Base-by-base conservation (phyloP, 1,140 invertebrate genomes). In the Drusus annulatus region DNA sequence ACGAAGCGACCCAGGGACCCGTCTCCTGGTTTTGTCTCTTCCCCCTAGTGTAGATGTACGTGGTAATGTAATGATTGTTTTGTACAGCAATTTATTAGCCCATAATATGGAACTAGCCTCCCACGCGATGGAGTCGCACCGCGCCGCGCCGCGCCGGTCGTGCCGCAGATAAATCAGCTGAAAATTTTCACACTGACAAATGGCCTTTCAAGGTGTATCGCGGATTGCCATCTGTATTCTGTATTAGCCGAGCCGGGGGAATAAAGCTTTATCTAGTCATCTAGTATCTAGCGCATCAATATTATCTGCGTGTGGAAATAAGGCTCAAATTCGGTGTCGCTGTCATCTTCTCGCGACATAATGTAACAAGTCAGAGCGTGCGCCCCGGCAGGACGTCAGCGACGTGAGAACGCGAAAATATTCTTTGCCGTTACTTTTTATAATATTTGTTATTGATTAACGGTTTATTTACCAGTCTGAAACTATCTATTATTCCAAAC, bases 121-220 rank as follows among this genome's bases (percentile, higher is more conserved):
- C 62, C 62, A 25, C 62, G 16, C 25, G 23, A 8, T 13, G 21
- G 25, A 15, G 10, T 13, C 62, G 62, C 62, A 3, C 16, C 62
- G 21, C 62, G 13, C 16, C 62, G 21, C 21, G 16, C 25, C 21
- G 21, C 25, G 4, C 21, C 21, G 36, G 68, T 71, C 68, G 68
- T 71, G 68, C 68, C 7, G 17, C 31, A 71, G 68, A 71, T 71
- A 71, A 71, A 71, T 71, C 68, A 50, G 68, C 68, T 71, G 62
- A 71, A 71, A 71, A 71, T 71, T 51, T 71, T 71, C 68, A 51
- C 68, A 45, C 68, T 71, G 68, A 71, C 68, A 71, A 71, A 71
- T 71, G 68, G 68, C 31, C 65, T 17, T 8, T 71, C 45, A 10
- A 17, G 31, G 23, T 31, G 21, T 71, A 71, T 71, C 68, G 31